These are phyloP conservation scores for Spheniscus mendiculus DNA, from an alignment of 2,113 vertebrate species.

Conservation along the genomic window DNA sequence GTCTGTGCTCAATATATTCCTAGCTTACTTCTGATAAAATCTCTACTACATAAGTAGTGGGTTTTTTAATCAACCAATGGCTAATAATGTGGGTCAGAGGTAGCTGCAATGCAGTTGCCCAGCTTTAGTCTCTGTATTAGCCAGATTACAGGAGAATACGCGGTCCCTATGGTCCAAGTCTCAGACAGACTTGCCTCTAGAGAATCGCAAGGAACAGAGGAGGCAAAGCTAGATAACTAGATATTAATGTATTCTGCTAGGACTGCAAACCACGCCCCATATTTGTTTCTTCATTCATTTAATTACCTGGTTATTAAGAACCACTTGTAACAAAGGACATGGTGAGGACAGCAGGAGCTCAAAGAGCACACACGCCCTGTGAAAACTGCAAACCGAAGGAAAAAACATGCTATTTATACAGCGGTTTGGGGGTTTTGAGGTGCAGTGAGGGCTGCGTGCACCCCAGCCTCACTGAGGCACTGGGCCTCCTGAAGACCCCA, in stretches of 20 bases:
- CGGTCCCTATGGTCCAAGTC: background rate
- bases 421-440: rapidly evolving
- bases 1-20: rapidly evolving
- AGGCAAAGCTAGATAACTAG: background rate
- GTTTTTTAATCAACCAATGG: background rate
- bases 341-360: background rate
- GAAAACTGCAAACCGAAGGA: background rate
- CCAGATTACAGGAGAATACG: background rate
- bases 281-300: background rate
- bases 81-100: background rate
- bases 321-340: rapidly evolving
- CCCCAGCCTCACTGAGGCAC: rapidly evolving
- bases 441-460: rapidly evolving
- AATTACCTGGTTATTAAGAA: background rate
- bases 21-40: background rate
- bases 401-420: rapidly evolving
- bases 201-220: background rate
- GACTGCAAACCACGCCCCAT: rapidly evolving
- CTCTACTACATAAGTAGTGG: background rate
- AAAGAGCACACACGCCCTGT: rapidly evolving
- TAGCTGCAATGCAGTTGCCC: background rate
- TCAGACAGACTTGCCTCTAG: background rate
- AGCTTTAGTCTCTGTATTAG: background rate
- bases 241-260: rapidly evolving
- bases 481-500: rapidly evolving